phyloP scores from a whole-genome alignment of 2,113 vertebrate genomes.

The Otus sunia region DNA sequence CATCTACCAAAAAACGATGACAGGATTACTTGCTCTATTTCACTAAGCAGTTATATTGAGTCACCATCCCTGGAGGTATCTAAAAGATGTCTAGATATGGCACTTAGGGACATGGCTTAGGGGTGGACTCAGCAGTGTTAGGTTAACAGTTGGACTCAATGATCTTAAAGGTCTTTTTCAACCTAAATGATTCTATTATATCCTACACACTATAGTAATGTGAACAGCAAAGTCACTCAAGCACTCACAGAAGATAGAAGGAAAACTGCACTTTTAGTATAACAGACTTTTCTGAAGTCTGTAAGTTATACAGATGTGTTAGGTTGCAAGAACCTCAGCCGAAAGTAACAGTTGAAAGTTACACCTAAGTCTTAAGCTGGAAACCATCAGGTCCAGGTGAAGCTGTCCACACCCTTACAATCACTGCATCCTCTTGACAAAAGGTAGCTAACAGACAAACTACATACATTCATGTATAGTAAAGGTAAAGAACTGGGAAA shows the following conservation, averaged over 20 bases:
- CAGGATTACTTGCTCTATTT: neutral
- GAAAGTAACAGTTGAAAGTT: neutral
- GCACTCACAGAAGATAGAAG: neutral
- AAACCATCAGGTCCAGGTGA: neutral
- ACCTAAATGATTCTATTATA: neutral
- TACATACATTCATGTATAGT: neutral
- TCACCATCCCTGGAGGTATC: neutral
- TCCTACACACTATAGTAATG: neutral
- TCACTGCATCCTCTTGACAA: neutral
- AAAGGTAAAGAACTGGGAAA: neutral
- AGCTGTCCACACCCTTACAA: neutral
- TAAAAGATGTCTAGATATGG: neutral
- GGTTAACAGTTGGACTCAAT: neutral
- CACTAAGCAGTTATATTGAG: neutral
- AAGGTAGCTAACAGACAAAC: neutral
- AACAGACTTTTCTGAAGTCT: neutral
- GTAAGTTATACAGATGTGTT: neutral
- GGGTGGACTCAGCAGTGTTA: neutral
- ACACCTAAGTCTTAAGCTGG: neutral
- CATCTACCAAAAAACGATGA: neutral
- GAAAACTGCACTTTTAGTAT: neutral
- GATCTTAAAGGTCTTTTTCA: neutral
- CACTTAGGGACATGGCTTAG: neutral
- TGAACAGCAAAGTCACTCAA: neutral
- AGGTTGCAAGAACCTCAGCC: neutral